A percentile compares a stretch with the other conserved stretches of the same genome.
Evolutionary conservation across 2,113 vertebrate genomes (phyloP).

Genomic region (Illadopsis cleaveri): DNA sequence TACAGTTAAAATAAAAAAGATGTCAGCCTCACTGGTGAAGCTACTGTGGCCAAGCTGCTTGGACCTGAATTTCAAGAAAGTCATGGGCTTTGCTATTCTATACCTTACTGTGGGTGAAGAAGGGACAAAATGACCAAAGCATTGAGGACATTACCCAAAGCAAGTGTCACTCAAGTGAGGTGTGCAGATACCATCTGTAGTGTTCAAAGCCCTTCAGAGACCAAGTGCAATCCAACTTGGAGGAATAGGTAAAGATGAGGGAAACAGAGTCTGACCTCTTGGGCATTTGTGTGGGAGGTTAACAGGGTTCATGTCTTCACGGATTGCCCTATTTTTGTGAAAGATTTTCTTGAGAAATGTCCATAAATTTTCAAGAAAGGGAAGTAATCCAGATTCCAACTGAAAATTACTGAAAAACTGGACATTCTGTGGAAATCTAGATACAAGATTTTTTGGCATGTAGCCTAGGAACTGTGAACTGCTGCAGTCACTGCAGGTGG

Average conservation of each 20-base stretch:
- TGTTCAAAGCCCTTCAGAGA: neutral
- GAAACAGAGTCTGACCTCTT: neutral
- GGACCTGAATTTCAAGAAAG: neutral
- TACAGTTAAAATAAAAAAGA: neutral
- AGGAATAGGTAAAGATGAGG: neutral
- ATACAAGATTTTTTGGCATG: neutral
- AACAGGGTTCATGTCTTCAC: neutral
- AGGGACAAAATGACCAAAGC: neutral
- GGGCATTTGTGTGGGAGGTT: neutral
- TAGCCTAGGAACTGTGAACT: neutral
- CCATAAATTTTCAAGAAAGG: neutral
- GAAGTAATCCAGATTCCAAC: neutral
- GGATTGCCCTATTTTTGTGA: neutral
- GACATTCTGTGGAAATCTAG: neutral
- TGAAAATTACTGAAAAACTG: neutral
- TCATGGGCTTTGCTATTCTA: neutral
- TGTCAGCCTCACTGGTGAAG: neutral
- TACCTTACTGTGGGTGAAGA: neutral
- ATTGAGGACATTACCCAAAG: neutral
- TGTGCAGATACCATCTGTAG: neutral
- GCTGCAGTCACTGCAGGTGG: neutral
- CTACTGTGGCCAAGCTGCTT: neutral
- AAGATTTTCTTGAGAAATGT: neutral
- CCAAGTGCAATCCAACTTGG: neutral
- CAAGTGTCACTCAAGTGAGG: neutral